A percentile compares a stretch with the other conserved stretches of the same genome.
Conservation (phyloP, 64 coral and sea anemone genomes). For the Dendronephthya gigantea region DNA sequence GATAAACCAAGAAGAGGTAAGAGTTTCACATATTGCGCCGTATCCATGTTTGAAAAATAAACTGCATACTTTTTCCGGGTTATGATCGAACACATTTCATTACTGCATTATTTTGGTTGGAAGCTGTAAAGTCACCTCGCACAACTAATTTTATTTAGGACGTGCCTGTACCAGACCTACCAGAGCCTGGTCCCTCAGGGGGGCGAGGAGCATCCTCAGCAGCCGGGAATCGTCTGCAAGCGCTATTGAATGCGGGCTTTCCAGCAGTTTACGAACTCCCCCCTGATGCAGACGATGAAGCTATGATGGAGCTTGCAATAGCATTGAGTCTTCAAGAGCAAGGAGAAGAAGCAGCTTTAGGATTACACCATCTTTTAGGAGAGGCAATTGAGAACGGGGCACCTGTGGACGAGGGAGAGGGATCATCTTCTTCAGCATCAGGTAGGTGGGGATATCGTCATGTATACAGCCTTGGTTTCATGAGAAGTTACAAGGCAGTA, state of each 20-base stretch:
- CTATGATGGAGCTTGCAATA: constrained; percentile 98
- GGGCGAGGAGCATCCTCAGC: constrained; percentile 33
- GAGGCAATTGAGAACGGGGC: neutral
- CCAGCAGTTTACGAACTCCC: constrained; percentile 82
- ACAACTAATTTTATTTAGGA: neutral
- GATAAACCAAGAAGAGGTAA: neutral
- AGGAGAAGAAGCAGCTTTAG: constrained; percentile 11
- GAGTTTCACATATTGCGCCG: no score
- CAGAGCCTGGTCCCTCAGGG: constrained; percentile 1
- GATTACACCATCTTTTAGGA: neutral
- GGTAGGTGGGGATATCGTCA: neutral
- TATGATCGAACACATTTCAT: no score
- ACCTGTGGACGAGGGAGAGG: neutral
- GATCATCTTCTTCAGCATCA: neutral
- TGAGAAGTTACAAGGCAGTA: no score
- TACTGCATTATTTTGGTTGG: no score
- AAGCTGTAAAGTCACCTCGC: no score
- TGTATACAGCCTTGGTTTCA: no score
- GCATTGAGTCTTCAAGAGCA: constrained; percentile 92
- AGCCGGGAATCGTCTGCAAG: constrained; percentile 63
- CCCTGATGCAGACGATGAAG: constrained; percentile 93
- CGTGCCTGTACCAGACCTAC: constrained; percentile 2
- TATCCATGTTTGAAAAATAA: no score
- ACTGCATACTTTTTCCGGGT: no score
- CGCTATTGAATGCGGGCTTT: constrained; percentile 56